These are phyloP conservation scores for Drosophila willistoni DNA, from an alignment of 1,140 invertebrate genomes.

Conservation along the genomic window DNA sequence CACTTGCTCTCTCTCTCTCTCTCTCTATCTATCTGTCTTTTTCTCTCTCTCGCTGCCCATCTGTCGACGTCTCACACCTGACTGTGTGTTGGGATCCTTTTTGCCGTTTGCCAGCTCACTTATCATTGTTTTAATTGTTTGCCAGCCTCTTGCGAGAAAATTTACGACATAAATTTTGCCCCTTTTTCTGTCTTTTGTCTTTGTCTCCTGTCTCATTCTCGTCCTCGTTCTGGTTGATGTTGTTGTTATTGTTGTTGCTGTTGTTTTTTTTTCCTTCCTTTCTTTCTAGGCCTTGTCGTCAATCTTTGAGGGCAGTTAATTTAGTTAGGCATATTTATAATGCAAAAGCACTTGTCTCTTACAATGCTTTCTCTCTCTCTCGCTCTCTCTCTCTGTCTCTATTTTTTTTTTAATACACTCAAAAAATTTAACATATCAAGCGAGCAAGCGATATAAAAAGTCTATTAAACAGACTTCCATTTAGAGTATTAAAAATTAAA, in stretches of 20 bases:
- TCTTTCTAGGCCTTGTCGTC: slow-evolving; percentile 27
- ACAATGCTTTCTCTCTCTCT: not conserved
- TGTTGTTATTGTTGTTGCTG: slow-evolving; percentile 1
- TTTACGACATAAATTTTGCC: slow-evolving; percentile 25
- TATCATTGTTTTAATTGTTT: slow-evolving; percentile 44
- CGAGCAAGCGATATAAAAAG: no score
- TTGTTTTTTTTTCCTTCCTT: slow-evolving; percentile 24
- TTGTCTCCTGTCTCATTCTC: slow-evolving; percentile 3
- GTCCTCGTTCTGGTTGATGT: slow-evolving; percentile 1
- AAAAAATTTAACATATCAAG: no score
- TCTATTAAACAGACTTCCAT: no score
- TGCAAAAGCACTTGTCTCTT: not conserved
- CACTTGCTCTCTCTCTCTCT: not conserved
- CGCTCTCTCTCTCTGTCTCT: no score
- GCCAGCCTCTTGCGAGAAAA: slow-evolving; percentile 23
- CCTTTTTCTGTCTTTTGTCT: slow-evolving; percentile 16
- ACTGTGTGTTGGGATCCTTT: slow-evolving; percentile 23
- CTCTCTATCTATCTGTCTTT: not conserved
- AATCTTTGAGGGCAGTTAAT: slow-evolving; percentile 32
- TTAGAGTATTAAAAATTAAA: no score
- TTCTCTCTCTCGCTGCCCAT: not conserved
- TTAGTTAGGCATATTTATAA: slow-evolving; percentile 29
- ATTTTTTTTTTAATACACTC: no score
- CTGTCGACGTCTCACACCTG: slow-evolving; percentile 27
- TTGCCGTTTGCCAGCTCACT: slow-evolving; percentile 38